Base-by-base conservation (phyloP, 2,113 vertebrate species). In the Strix aluco region DNA sequence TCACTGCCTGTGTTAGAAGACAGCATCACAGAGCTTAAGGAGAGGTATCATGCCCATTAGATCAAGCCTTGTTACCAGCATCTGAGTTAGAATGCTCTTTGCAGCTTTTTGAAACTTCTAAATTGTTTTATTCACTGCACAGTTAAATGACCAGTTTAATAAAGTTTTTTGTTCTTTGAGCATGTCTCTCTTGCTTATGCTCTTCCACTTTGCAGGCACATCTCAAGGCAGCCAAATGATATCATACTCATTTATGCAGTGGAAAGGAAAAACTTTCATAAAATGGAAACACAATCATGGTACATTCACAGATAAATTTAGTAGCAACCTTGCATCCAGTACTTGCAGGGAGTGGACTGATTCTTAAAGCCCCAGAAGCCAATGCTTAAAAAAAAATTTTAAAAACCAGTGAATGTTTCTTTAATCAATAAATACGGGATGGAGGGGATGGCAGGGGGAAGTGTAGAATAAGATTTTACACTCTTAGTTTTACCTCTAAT, bases 251-350 rank as follows among this genome's bases (percentile, higher is more conserved):
- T 93, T 94, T 93, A 63, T 82, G 23, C 81, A 65, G 26, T 69
- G 36, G 69, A 57, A 92, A 71, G 36, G 34, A 77, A 74, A 51
- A 89, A 38, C 46, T 85, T 93, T 61, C n/a, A 63, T 80, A 83
- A 95, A 85, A 57, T 83, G 55, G 69, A 90, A 95, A 84, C 58
- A 58, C 27, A 77, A 20, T 65, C 75, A 75, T 2, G 19, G 32
- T 88, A 80, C 38, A 80, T 86, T 93, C 89, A 91, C 82, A 93
- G 58, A 86, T 57, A 94, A 90, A 84, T 92, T 95, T 52, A 47
- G 77, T 9, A 70, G 47, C 66, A 95, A 36, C 65, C 34, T 89
- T 87, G 78, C 75, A 89, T 92, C 63, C 66, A 72, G 30, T 69
- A 36, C 29, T 63, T 52, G 34, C n/a, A 94, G 32, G 47, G 63